Evolutionary conservation across 2,888 invertebrate genomes (phyloP).

Genomic region (Caenorhabditis imperialis): DNA sequence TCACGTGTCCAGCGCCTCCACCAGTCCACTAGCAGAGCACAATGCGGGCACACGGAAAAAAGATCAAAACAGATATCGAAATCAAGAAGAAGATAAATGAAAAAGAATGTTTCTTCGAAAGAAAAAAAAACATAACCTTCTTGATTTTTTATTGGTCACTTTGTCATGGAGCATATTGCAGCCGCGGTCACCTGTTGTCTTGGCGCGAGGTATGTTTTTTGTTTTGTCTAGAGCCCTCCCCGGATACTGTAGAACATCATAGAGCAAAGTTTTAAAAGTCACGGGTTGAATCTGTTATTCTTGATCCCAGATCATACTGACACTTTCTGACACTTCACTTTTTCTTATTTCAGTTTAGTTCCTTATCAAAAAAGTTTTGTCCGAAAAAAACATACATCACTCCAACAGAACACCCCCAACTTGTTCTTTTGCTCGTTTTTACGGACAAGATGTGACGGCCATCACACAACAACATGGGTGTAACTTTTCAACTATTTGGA

Average conservation of each 20-base stretch:
- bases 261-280: background rate
- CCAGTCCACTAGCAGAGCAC: no score
- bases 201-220: slow-evolving; percentile 12
- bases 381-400: no score
- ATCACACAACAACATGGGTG: slow-evolving; percentile 1
- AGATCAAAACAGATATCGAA: slow-evolving; percentile 19
- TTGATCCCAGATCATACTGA: background rate
- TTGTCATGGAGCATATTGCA: slow-evolving; percentile 2
- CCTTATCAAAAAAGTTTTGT: no score
- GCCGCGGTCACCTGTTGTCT: slow-evolving; percentile 20
- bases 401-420: no score
- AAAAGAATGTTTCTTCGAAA: no score
- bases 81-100: no score
- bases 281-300: background rate
- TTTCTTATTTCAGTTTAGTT: no score
- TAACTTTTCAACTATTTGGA: slow-evolving; percentile 2
- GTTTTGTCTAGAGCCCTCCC: slow-evolving; percentile 27
- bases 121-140: slow-evolving; percentile 27
- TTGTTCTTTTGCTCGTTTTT: no score
- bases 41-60: slow-evolving; percentile 10
- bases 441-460: no score
- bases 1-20: slow-evolving; percentile 24
- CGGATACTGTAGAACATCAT: slow-evolving; percentile 28
- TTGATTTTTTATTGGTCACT: slow-evolving; percentile 15
- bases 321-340: background rate